Conservation (phyloP, 2,797 vertebrate species). For the Sebastes dallii region DNA sequence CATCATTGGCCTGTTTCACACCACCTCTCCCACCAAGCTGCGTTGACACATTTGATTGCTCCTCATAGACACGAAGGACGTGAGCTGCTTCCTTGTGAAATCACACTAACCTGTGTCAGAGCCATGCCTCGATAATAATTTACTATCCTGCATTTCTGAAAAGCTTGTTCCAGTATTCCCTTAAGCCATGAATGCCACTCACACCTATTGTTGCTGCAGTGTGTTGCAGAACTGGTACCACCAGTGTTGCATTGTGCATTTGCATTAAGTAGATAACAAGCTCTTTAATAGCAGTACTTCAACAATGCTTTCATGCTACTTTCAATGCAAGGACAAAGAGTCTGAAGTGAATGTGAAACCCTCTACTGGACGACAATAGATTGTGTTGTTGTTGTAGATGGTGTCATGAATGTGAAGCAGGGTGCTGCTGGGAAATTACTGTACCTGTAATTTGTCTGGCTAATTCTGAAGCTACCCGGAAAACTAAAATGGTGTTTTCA, state of each 20-base stretch:
- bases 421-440: background rate
- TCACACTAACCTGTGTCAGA: background rate
- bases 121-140: background rate
- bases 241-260: background rate
- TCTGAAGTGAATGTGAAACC: background rate
- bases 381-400: too few relatives aligned
- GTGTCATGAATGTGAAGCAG: background rate
- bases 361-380: background rate
- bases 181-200: background rate
- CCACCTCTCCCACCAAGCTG: background rate
- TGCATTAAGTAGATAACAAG: background rate
- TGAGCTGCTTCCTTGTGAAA: background rate
- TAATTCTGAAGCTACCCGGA: background rate
- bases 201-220: background rate
- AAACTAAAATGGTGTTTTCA: background rate
- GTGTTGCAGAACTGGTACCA: conserved; percentile 6
- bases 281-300: background rate
- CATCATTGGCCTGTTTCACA: conserved; percentile 8
- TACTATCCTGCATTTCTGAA: background rate
- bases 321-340: background rate
- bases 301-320: background rate
- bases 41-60: background rate
- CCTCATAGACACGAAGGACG: background rate
- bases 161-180: background rate
- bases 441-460: background rate